Conservation (phyloP, 2,113 vertebrate genomes). For the Fulica atra region DNA sequence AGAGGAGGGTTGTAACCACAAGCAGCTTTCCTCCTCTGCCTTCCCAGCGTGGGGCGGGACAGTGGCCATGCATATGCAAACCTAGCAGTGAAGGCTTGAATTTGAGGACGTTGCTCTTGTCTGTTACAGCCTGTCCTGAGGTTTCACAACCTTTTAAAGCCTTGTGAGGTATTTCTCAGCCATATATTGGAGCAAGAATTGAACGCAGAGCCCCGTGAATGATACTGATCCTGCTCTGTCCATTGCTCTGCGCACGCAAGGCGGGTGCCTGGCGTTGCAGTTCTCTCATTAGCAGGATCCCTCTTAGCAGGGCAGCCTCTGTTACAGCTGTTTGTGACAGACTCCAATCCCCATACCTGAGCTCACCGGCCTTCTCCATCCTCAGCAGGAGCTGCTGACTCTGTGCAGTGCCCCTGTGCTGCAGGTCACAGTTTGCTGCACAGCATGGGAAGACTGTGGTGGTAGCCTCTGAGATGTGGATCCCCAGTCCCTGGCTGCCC, state of each 20-base stretch:
- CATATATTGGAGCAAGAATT: background rate
- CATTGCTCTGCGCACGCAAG: background rate
- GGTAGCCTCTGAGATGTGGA: background rate
- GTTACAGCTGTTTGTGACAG: background rate
- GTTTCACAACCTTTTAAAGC: background rate
- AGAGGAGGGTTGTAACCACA: background rate
- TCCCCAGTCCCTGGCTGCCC: background rate
- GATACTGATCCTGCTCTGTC: rapidly evolving
- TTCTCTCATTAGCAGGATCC: background rate
- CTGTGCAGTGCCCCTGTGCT: background rate
- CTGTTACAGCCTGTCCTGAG: background rate
- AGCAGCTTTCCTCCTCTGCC: background rate
- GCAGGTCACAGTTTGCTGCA: background rate
- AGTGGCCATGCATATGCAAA: background rate
- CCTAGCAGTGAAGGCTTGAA: background rate
- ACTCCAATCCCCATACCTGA: background rate
- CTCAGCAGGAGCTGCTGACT: too few relatives aligned
- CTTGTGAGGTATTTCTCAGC: background rate
- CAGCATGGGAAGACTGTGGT: background rate
- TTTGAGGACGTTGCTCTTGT: background rate
- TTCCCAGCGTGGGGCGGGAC: background rate
- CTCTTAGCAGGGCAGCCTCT: background rate
- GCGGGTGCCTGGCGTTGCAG: background rate
- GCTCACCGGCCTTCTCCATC: background rate
- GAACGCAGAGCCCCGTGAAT: background rate